phyloP scores from a whole-genome alignment of 1,140 invertebrate genomes.

The Danaus melanippus region DNA sequence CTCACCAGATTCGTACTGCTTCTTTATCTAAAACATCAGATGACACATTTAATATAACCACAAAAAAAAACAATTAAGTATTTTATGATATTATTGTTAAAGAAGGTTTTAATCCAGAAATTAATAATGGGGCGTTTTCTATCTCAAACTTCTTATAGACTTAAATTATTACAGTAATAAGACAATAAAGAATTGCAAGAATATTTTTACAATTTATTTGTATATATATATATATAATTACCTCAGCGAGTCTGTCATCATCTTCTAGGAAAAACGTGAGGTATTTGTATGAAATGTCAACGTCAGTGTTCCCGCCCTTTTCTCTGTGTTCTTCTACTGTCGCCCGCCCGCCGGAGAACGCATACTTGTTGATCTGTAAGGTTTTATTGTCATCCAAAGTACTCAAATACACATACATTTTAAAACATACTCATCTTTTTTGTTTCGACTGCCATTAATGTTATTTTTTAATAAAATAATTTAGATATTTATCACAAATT shows the following conservation, averaged over 20 bases:
- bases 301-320: slow-evolving; percentile 94
- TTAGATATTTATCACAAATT: too few relatives aligned
- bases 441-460: not conserved
- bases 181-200: too few relatives aligned
- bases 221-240: slow-evolving; percentile 45
- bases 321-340: slow-evolving; percentile 91
- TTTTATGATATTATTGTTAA: too few relatives aligned
- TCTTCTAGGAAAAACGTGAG: slow-evolving; percentile 96
- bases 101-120: too few relatives aligned
- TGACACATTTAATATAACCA: slow-evolving; percentile 3
- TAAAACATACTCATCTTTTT: not conserved
- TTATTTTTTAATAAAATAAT: too few relatives aligned
- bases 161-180: too few relatives aligned
- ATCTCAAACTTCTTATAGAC: too few relatives aligned
- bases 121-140: too few relatives aligned
- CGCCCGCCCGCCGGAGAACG: slow-evolving; percentile 96
- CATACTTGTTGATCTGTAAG: slow-evolving; percentile 94
- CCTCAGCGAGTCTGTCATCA: slow-evolving; percentile 89
- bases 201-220: too few relatives aligned
- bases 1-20: slow-evolving; percentile 91
- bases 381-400: slow-evolving; percentile 1
- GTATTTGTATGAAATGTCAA: slow-evolving; percentile 98
- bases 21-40: slow-evolving; percentile 58
- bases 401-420: slow-evolving; percentile 1
- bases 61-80: slow-evolving; percentile 1